These are phyloP conservation scores for Sinotaia quadrata DNA, from an alignment of 2,888 invertebrate genomes.

Conservation along the genomic window DNA sequence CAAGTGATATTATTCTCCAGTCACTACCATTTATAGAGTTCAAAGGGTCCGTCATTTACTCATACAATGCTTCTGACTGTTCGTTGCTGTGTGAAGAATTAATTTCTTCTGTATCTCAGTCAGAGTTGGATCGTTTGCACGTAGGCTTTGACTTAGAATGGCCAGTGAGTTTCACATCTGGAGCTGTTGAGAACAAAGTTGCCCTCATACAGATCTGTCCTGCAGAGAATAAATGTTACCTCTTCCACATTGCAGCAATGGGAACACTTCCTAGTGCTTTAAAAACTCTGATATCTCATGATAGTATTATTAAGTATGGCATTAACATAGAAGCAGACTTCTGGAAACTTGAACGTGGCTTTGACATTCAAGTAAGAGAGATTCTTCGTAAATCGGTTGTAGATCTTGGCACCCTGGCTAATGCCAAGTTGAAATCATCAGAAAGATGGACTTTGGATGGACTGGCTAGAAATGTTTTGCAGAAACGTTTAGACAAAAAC, in stretches of 20 bases:
- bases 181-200: slow-evolving; percentile 47
- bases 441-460: slow-evolving; percentile 64
- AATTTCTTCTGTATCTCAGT: slow-evolving; percentile 18
- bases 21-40: slow-evolving; percentile 48
- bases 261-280: slow-evolving; percentile 48
- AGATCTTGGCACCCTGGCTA: slow-evolving; percentile 53
- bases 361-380: slow-evolving; percentile 47
- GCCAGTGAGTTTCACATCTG: slow-evolving; percentile 56
- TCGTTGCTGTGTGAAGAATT: slow-evolving; percentile 58
- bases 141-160: slow-evolving; percentile 64
- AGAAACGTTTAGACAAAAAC: slow-evolving; percentile 51
- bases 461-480: slow-evolving; percentile 53
- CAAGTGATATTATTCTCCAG: slow-evolving; percentile 41
- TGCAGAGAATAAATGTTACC: slow-evolving; percentile 49
- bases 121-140: slow-evolving; percentile 26
- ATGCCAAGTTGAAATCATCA: slow-evolving; percentile 49
- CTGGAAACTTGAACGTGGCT: slow-evolving; percentile 63
- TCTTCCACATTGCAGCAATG: slow-evolving; percentile 60
- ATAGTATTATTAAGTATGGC: slow-evolving; percentile 52
- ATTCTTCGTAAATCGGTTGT: slow-evolving; percentile 44
- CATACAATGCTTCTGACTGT: slow-evolving; percentile 51
- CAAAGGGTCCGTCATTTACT: slow-evolving; percentile 50
- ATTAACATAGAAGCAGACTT: slow-evolving; percentile 57
- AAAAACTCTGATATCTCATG: slow-evolving; percentile 44
- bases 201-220: slow-evolving; percentile 58